Evolutionary conservation across 2,113 vertebrate genomes (phyloP), one percentile per base, ranked within the genome.

Genomic region (Scopus umbretta): DNA sequence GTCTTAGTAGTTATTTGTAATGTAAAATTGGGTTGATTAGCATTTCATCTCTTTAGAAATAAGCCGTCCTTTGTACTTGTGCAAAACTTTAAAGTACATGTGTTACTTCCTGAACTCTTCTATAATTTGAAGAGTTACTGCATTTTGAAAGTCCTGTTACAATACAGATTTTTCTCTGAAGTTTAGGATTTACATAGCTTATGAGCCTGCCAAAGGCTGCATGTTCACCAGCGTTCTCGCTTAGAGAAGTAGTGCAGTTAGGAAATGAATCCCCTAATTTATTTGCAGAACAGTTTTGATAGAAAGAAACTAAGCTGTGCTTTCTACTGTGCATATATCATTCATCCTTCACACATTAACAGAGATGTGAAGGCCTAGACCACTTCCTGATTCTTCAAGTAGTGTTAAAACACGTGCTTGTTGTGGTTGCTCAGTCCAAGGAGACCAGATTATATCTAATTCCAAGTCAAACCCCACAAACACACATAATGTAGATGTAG

Each of bases 261-360:
- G 2, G 34, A 75, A 79, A 18, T 40, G 2, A 43, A 47, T 65
- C 30, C 78, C 9, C 14, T 19, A 23, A 22, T 56, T 34, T 30
- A n/a, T 29, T 14, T 88, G 32, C 21, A 23, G 8, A 88, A 11
- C 14, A 29, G 45, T 61, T 84, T 36, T 47, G 34, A n/a, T 79
- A 10, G 8, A 30, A 26, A 79, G 40, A 58, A 75, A 15, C 40
- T 30, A 21, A 63, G 23, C 29, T 73, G 29, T 65, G 30, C 38
- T 74, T 63, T 78, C 5, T n/a, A 2, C n/a, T 84, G 22, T 70
- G 32, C 8, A 0, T 6, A 0, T 34, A 2, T 27, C 30, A 3
- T 2, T 55, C 0, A 0, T 50, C 43, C 23, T 68, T 15, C 26
- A 8, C 2, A 1, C 3, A 1, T 52, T 52, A 47, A 25, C 10